phyloP scores from a whole-genome alignment of 2,797 vertebrate genomes.

The Pachyuromys duprasi region DNA sequence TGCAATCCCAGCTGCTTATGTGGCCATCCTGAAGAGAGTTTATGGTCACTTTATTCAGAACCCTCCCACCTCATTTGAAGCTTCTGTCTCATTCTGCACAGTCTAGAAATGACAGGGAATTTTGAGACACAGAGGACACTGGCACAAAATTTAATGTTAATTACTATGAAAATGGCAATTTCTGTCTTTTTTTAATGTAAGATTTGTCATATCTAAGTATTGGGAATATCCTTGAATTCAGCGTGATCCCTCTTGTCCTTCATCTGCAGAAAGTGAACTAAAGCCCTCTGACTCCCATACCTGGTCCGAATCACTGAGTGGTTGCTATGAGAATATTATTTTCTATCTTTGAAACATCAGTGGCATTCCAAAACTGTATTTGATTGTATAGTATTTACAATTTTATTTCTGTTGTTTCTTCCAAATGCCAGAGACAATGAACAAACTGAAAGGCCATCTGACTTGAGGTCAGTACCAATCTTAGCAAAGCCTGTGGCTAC shows the following conservation, averaged over 20 bases:
- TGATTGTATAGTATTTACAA: constrained; percentile 36
- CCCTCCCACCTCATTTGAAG: not conserved
- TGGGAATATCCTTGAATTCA: constrained; percentile 25
- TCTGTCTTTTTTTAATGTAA: not conserved
- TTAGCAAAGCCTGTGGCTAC: constrained; percentile 26
- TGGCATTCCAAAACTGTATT: constrained; percentile 54
- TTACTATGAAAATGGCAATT: not conserved
- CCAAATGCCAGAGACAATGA: constrained; percentile 3
- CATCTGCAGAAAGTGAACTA: not conserved
- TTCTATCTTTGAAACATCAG: constrained; percentile 27
- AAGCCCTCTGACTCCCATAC: not conserved
- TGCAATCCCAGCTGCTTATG: not conserved
- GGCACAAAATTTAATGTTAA: not conserved
- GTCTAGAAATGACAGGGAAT: not conserved
- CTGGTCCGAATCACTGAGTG: constrained; percentile 54
- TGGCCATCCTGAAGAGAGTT: not conserved
- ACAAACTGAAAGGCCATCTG: not conserved
- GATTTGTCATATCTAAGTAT: not conserved
- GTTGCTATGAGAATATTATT: constrained; percentile 28
- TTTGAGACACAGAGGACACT: not conserved
- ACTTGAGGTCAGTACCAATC: not conserved
- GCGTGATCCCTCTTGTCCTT: constrained; percentile 5
- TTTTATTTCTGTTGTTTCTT: constrained; percentile 54
- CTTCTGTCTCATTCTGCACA: not conserved
- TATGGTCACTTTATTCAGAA: not conserved